Evolutionary conservation across 92 coral and sea anemone genomes (phyloP).

Genomic region (Porites rus): DNA sequence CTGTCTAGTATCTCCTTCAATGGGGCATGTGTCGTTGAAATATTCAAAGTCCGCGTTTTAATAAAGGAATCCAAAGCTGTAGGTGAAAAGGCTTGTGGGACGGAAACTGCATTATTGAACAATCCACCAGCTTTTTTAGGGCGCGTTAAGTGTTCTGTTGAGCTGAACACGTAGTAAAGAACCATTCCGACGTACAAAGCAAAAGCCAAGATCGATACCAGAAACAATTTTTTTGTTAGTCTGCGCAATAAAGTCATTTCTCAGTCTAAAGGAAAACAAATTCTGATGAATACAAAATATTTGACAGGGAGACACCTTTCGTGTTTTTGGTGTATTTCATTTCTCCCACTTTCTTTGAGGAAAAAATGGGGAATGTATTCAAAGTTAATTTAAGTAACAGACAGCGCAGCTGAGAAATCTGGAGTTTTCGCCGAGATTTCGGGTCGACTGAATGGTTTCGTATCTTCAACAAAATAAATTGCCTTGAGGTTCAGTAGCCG

Average conservation of each 20-base stretch:
- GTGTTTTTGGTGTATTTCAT: too few species aligned
- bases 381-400: too few species aligned
- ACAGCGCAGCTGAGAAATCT: too few species aligned
- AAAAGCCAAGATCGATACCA: not conserved
- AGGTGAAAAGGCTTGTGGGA: not conserved
- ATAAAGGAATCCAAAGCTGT: not conserved
- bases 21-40: not conserved
- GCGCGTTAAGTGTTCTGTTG: not conserved
- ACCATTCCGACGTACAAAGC: not conserved
- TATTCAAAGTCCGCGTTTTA: not conserved
- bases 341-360: too few species aligned
- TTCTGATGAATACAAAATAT: not conserved
- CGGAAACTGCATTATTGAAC: not conserved
- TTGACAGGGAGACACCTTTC: too few species aligned
- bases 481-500: too few species aligned
- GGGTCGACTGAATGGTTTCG: too few species aligned
- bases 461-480: too few species aligned
- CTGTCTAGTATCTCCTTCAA: not conserved
- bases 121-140: not conserved
- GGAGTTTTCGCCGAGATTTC: too few species aligned
- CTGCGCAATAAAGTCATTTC: not conserved
- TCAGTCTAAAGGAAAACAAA: not conserved
- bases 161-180: not conserved
- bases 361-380: too few species aligned
- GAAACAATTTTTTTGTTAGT: not conserved